Percentiles rank a stretch among this genome's conserved stretches.
Conservation (phyloP, 2,888 invertebrate genomes). For the Galeruca laticollis region DNA sequence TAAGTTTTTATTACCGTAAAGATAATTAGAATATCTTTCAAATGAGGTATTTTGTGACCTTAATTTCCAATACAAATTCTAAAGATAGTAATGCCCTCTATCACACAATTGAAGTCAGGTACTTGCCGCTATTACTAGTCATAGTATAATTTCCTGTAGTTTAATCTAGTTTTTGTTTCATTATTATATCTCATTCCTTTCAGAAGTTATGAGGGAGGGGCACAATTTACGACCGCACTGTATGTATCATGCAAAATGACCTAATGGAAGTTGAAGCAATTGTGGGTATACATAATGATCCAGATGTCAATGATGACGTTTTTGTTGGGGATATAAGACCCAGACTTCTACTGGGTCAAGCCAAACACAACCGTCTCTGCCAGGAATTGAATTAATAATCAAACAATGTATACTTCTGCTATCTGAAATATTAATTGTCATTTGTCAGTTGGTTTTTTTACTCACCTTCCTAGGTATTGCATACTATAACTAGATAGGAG, state of each 20-base stretch:
- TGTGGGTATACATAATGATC: conserved; percentile 16
- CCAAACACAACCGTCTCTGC: conserved; percentile 24
- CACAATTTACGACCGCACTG: too few species aligned
- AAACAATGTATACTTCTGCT: conserved; percentile 1
- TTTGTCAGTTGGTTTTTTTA: conserved; percentile 16
- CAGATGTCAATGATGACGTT: conserved; percentile 25
- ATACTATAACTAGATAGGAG: conserved; percentile 5
- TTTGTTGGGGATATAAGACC: conserved; percentile 24
- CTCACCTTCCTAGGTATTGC: background rate
- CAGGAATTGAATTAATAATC: conserved; percentile 21
- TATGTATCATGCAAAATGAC: conserved; percentile 28
- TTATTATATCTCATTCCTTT: too few species aligned
- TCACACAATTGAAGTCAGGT: too few species aligned
- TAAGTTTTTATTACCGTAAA: too few species aligned
- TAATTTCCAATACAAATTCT: too few species aligned
- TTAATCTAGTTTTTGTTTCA: too few species aligned
- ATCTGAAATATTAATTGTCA: conserved; percentile 19
- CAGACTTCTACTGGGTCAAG: conserved; percentile 25
- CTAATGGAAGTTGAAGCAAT: conserved; percentile 22
- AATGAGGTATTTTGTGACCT: too few species aligned
- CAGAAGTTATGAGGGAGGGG: too few species aligned
- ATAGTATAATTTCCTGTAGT: too few species aligned
- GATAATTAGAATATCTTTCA: too few species aligned
- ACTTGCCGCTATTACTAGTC: too few species aligned
- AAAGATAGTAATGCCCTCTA: too few species aligned